Conservation (phyloP, 2,888 invertebrate species). For the Orthosia gracilis region DNA sequence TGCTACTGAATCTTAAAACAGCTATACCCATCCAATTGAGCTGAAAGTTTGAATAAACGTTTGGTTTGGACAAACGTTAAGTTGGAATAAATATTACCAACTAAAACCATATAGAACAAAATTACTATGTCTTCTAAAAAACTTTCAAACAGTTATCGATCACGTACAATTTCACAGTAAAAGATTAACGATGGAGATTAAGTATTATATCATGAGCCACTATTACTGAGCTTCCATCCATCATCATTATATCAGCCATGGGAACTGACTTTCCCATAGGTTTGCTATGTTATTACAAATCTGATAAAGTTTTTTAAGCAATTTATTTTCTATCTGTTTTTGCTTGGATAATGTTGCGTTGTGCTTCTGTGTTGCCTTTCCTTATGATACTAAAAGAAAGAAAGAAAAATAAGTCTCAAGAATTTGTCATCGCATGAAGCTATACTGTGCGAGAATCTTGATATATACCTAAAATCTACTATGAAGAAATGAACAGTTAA, state of each 20-base stretch:
- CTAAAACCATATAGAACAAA: neutral
- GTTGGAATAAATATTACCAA: neutral
- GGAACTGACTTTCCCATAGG: slow-evolving; percentile 63
- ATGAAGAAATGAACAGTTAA: neutral
- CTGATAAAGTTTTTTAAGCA: slow-evolving; percentile 52
- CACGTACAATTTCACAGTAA: slow-evolving; percentile 42
- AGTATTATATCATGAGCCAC: slow-evolving; percentile 63
- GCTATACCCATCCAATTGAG: no score
- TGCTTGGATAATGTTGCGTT: slow-evolving; percentile 12
- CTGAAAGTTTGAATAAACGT: no score
- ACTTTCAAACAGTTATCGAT: slow-evolving; percentile 36
- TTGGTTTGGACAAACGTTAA: no score
- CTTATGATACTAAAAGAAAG: neutral
- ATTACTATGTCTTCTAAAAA: slow-evolving; percentile 9
- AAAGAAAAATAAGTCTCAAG: no score
- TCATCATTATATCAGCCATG: slow-evolving; percentile 62
- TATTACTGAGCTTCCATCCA: slow-evolving; percentile 59
- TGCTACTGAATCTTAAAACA: no score
- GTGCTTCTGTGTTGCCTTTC: neutral
- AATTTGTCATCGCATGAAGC: neutral
- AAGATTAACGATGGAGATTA: slow-evolving; percentile 52
- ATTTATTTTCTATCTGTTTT: slow-evolving; percentile 47
- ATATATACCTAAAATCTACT: neutral
- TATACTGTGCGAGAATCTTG: neutral
- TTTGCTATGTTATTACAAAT: slow-evolving; percentile 54